These are phyloP conservation scores for Drosophila littoralis DNA, from an alignment of 1,140 invertebrate species.

Conservation along the genomic window DNA sequence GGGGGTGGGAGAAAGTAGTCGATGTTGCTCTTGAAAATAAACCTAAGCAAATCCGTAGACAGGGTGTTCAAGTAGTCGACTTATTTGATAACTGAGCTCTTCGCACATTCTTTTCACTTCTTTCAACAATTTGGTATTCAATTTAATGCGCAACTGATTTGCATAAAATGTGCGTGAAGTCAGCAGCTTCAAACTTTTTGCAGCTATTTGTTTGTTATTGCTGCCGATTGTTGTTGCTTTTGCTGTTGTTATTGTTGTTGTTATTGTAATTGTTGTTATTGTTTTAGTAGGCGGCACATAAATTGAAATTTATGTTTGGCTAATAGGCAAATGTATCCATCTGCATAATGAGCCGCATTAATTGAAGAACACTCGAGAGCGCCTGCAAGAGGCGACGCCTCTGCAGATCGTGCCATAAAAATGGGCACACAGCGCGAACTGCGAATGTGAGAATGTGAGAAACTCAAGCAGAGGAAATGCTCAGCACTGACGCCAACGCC, in stretches of 20 bases:
- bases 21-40: no score
- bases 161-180: conserved; percentile 71
- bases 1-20: no score
- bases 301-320: conserved; percentile 76
- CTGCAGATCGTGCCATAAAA: conserved; percentile 50
- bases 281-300: conserved; percentile 63
- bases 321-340: conserved; percentile 66
- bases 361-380: conserved; percentile 52
- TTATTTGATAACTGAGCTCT: neutral
- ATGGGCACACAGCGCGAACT: conserved; percentile 38
- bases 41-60: neutral
- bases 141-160: conserved; percentile 57
- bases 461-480: conserved; percentile 51
- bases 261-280: conserved; percentile 4
- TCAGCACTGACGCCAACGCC: conserved; percentile 35
- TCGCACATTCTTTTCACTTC: conserved; percentile 33
- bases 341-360: conserved; percentile 72
- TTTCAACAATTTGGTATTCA: conserved; percentile 51
- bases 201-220: conserved; percentile 23
- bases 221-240: conserved; percentile 13
- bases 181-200: conserved; percentile 42
- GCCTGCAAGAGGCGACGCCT: conserved; percentile 22
- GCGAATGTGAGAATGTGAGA: conserved; percentile 12
- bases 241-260: conserved; percentile 14
- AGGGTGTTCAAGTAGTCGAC: conserved; percentile 18